A percentile compares a stretch with the other conserved stretches of the same genome.
phyloP scores from a whole-genome alignment of 2,888 invertebrate genomes.

The Palloptera scutellata region DNA sequence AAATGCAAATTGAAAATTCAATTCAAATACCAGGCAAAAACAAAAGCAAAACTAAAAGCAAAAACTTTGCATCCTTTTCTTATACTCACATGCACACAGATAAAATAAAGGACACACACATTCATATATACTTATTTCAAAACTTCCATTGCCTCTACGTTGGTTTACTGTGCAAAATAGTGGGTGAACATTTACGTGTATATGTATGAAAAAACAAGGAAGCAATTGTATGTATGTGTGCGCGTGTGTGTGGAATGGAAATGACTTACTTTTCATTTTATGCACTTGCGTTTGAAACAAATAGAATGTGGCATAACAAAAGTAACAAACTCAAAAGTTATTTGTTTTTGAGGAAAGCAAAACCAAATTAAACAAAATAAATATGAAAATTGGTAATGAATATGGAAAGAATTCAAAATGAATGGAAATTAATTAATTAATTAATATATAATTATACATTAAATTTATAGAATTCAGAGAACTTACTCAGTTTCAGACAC shows the following conservation, averaged over 20 bases:
- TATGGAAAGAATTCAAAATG: not conserved
- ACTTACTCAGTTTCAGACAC: no score
- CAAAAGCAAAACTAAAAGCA: conserved; percentile 5
- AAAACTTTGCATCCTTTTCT: conserved; percentile 7
- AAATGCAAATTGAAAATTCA: conserved; percentile 17
- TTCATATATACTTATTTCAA: not conserved
- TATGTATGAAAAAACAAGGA: not conserved
- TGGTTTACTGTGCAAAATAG: not conserved
- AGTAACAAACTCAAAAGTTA: conserved; percentile 5
- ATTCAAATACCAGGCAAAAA: not conserved
- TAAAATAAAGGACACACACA: not conserved
- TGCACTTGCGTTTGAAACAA: conserved; percentile 7
- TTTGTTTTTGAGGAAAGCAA: not conserved
- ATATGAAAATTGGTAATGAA: not conserved
- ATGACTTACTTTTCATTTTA: no score
- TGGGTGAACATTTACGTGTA: no score
- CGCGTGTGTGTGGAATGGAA: not conserved
- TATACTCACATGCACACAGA: no score
- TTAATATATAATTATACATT: no score
- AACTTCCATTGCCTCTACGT: not conserved
- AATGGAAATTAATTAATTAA: no score
- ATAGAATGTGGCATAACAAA: conserved; percentile 18
- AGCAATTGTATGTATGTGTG: not conserved
- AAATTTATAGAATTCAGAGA: no score
- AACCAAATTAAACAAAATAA: not conserved